Evolutionary conservation across 2,113 vertebrate genomes (phyloP).

Genomic region (Eretmochelys imbricata): DNA sequence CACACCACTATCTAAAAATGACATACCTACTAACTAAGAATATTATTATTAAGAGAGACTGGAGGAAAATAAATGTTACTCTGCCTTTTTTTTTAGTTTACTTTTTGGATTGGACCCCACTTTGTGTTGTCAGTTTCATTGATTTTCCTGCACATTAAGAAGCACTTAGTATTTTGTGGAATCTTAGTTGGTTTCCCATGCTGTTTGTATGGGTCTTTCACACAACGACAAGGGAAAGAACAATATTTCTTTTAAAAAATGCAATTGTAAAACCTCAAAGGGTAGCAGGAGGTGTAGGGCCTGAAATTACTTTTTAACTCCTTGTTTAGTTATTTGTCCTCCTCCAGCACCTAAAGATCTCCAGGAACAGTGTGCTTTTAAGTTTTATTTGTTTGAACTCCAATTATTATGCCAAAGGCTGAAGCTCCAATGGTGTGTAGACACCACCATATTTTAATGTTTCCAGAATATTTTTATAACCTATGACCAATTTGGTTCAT

Average conservation of each 20-base stretch:
- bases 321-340: not conserved
- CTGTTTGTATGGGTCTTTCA: not conserved
- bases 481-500: constrained; percentile 31
- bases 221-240: not conserved
- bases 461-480: not conserved
- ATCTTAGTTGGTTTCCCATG: not conserved
- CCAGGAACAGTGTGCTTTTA: not conserved
- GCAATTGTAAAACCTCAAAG: not conserved
- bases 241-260: not conserved
- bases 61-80: not conserved
- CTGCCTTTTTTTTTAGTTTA: not conserved
- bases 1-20: fast-evolving
- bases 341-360: not conserved
- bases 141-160: not conserved
- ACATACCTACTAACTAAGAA: not conserved
- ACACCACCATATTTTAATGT: constrained; percentile 48
- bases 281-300: not conserved
- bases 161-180: fast-evolving
- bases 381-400: not conserved
- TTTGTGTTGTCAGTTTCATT: fast-evolving
- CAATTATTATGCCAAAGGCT: not conserved
- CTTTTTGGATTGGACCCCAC: not conserved
- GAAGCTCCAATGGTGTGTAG: constrained; percentile 41
- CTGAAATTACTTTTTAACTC: not conserved
- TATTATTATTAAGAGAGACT: not conserved